Evolutionary conservation across 2,888 invertebrate species (phyloP).

Genomic region (Diarsia brunnea): DNA sequence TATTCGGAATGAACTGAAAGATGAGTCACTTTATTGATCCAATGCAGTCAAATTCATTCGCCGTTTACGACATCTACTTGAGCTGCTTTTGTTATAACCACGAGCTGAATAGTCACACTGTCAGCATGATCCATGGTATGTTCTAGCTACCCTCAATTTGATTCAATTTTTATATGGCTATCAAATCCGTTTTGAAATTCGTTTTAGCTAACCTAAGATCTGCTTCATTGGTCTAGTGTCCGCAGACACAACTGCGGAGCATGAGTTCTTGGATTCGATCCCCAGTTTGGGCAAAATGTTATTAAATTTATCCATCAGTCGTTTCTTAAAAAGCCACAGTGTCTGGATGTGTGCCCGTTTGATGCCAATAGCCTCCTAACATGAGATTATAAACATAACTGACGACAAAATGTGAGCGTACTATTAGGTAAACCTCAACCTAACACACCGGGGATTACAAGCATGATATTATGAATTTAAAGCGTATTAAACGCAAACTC

Average conservation of each 20-base stretch:
- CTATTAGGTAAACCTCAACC: neutral
- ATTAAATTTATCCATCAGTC: neutral
- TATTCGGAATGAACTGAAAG: slow-evolving; percentile 19
- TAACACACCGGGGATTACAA: neutral
- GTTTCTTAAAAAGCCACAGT: neutral
- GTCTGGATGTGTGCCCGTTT: neutral
- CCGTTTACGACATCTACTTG: slow-evolving; percentile 11
- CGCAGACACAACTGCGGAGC: too few species aligned
- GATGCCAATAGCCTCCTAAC: neutral
- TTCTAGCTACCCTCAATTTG: neutral
- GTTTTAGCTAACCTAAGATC: neutral
- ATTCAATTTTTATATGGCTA: neutral
- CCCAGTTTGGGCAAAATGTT: neutral
- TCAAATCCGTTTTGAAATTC: neutral
- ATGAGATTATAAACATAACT: neutral
- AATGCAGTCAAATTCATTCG: slow-evolving; percentile 26
- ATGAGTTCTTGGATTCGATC: neutral
- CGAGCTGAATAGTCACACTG: neutral
- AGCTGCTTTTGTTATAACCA: slow-evolving; percentile 1
- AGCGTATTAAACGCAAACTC: neutral
- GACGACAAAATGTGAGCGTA: neutral
- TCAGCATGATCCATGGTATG: neutral
- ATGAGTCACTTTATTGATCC: slow-evolving; percentile 7
- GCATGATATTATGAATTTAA: neutral
- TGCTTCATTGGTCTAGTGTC: too few species aligned